Conservation (phyloP, 2,888 invertebrate genomes). For the Drosophila yooni region DNA sequence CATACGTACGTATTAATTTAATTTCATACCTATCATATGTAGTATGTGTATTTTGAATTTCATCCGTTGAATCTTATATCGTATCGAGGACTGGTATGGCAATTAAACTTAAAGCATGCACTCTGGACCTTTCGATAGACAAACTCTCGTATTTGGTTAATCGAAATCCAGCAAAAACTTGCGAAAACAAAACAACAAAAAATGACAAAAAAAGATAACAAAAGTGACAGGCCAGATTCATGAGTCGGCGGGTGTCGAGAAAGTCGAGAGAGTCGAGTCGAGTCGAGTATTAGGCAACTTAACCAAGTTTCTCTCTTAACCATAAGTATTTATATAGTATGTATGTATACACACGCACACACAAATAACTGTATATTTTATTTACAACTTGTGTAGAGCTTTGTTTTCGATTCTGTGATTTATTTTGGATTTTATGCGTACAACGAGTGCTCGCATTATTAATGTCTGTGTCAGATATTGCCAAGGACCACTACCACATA, state of each 20-base stretch:
- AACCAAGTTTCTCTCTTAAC: constrained; percentile 21
- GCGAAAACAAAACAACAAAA: background rate
- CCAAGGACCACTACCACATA: constrained; percentile 82
- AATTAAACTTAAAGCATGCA: constrained; percentile 44
- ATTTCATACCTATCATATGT: constrained; percentile 35
- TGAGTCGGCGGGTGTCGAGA: constrained; percentile 8
- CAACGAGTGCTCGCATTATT: constrained; percentile 57
- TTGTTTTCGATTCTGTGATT: constrained; percentile 50
- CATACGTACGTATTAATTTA: constrained; percentile 17
- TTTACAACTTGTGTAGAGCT: constrained; percentile 39
- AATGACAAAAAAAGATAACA: constrained; percentile 1
- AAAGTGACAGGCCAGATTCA: constrained; percentile 18
- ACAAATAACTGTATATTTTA: constrained; percentile 21
- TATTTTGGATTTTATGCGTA: constrained; percentile 60
- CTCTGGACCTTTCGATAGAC: constrained; percentile 36
- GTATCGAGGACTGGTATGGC: constrained; percentile 60
- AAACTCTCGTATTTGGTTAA: constrained; percentile 28
- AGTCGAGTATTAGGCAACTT: constrained; percentile 13
- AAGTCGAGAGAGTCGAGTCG: constrained; percentile 29
- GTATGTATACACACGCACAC: constrained; percentile 11
- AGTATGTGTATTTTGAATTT: constrained; percentile 48
- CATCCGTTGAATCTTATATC: constrained; percentile 47
- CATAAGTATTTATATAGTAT: constrained; percentile 29
- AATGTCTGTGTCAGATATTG: constrained; percentile 62
- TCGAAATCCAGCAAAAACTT: constrained; percentile 12